Conservation (phyloP, 1,140 invertebrate genomes). For the Elysia chlorotica region DNA sequence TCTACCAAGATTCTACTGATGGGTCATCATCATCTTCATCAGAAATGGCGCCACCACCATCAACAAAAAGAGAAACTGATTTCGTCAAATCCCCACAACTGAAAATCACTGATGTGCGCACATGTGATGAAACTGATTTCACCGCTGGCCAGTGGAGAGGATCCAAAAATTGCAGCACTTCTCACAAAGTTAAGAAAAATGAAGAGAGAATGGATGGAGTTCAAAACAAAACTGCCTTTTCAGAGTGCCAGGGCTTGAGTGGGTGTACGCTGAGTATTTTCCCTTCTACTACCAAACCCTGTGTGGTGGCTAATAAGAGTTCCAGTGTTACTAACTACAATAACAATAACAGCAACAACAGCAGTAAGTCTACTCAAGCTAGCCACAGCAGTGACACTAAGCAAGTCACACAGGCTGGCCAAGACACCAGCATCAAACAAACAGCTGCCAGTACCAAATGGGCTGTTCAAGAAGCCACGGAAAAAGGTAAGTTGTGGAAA, state of each 20-base stretch:
- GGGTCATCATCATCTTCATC: background rate
- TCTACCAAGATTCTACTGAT: background rate
- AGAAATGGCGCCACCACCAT: background rate
- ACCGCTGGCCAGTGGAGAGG: too few species aligned
- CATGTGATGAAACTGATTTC: background rate
- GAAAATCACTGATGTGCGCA: conserved; percentile 3
- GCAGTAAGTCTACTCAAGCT: background rate
- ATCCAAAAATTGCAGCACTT: too few species aligned
- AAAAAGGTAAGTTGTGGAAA: too few species aligned
- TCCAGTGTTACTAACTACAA: background rate
- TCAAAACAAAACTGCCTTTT: background rate
- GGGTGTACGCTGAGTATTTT: background rate
- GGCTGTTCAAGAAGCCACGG: too few species aligned
- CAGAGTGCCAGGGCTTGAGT: background rate
- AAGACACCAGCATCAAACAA: too few species aligned
- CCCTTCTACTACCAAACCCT: background rate
- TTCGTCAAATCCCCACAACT: background rate
- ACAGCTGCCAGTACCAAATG: too few species aligned
- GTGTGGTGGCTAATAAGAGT: too few species aligned
- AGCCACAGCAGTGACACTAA: background rate
- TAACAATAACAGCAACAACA: background rate
- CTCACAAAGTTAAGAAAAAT: too few species aligned
- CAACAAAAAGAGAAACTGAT: background rate
- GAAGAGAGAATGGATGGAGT: background rate
- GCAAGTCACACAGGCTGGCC: background rate